Base-by-base conservation (phyloP, 2,888 invertebrate genomes). In the Cataglyphis altisquamis region DNA sequence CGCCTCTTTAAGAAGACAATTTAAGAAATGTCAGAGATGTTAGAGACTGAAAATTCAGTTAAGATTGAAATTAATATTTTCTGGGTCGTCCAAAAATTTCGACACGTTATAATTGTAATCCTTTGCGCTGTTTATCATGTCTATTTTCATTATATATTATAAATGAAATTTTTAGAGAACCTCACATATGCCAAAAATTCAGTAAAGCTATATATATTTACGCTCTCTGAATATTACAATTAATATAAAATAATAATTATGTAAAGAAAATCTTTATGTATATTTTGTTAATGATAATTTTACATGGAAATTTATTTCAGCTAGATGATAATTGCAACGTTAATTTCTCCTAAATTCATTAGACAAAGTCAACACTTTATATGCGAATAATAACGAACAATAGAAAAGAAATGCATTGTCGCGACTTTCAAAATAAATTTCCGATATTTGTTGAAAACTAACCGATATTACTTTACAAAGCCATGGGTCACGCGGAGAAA, bases 211-310 rank as follows among this genome's bases (percentile, higher is more conserved):
- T 3, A n/a, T 21, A 15, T 15, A n/a, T 52, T n/a, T 9, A 52
- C 2, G n/a, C 8, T 52, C 9, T 55, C 9, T 55, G 6, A 3
- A 48, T 67, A 36, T 18, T 25, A 9, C 18, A 74, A 21, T 62
- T 15, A 62, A n/a, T 18, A 21, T 74, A 29, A 60, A 60, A 73
- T 39, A 21, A 62, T 39, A 73, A 55, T 41, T 41, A 45, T 15
- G 6, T 6, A n/a, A 18, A 36, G 15, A 63, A n/a, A 57, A 74
- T 48, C 1, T 74, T 74, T 77, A 21, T n/a, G 1, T n/a, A 52
- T 52, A 25, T 0, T n/a, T 25, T 36, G 6, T 64, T 29, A 48
- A 36, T n/a, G 4, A n/a, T n/a, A 52, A 3, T 62, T 32, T 25
- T 21, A n/a, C 15, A n/a, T 21, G 48, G 21, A 39, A 60, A 45